Percentiles rank a stretch among this genome's conserved stretches.
These are phyloP conservation scores for Rhynchonycteris naso DNA, from an alignment of 2,797 vertebrate genomes.

Conservation along the genomic window DNA sequence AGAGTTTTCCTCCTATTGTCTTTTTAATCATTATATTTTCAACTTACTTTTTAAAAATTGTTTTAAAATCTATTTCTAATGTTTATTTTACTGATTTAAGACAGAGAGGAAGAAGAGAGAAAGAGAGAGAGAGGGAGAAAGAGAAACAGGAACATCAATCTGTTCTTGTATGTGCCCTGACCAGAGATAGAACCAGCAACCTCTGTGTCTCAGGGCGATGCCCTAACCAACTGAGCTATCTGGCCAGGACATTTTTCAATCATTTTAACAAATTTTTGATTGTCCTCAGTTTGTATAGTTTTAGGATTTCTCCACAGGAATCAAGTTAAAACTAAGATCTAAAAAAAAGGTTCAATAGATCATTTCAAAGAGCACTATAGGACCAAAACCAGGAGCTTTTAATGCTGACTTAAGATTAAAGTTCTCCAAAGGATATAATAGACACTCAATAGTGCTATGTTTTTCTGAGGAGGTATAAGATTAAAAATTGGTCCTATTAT, in stretches of 20 bases:
- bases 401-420: neutral
- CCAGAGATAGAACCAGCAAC: no score
- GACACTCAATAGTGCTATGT: neutral
- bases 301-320: neutral
- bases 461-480: neutral
- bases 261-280: neutral
- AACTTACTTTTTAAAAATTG: neutral
- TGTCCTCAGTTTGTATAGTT: neutral
- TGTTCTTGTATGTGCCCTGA: no score
- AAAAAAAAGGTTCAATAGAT: neutral
- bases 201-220: no score
- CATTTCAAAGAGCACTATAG: neutral
- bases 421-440: neutral
- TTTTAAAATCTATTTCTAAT: no score
- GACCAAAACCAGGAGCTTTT: neutral
- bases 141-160: no score
- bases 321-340: constrained; percentile 41
- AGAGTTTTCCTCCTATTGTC: neutral
- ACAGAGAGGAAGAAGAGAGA: no score
- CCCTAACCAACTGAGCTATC: no score
- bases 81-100: no score
- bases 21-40: constrained; percentile 16
- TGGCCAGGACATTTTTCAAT: neutral
- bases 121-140: no score
- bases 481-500: neutral